A percentile compares a stretch with the other conserved stretches of the same genome.
phyloP scores from a whole-genome alignment of 2,113 vertebrate species.

The Colistium nudipinnis region DNA sequence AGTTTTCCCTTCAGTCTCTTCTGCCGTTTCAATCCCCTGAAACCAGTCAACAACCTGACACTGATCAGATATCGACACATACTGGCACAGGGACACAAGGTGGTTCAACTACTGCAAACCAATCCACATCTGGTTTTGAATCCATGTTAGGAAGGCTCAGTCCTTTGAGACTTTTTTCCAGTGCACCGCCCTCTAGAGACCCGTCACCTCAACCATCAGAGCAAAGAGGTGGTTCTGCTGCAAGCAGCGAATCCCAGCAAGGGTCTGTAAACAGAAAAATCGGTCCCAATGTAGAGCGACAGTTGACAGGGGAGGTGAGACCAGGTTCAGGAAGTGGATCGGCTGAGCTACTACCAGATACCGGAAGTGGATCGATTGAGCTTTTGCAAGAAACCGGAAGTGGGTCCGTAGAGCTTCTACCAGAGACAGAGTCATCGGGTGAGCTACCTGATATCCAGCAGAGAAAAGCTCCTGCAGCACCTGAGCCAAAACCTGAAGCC shows the following conservation, averaged over 20 bases:
- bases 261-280: constrained; percentile 32
- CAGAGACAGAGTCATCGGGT: constrained; percentile 81
- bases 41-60: constrained; percentile 49
- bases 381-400: constrained; percentile 61
- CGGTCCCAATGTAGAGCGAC: constrained; percentile 49
- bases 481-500: constrained; percentile 69
- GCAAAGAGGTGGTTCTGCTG: constrained; percentile 55
- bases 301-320: constrained; percentile 58
- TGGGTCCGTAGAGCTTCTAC: constrained; percentile 78
- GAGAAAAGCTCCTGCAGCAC: constrained; percentile 45
- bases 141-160: constrained; percentile 87
- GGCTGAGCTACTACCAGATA: constrained; percentile 68
- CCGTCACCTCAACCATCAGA: constrained; percentile 66
- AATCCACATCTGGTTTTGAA: constrained; percentile 82
- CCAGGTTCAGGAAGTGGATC: constrained; percentile 72
- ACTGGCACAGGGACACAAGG: constrained; percentile 38
- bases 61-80: constrained; percentile 20
- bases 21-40: constrained; percentile 75
- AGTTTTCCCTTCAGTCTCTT: constrained; percentile 78
- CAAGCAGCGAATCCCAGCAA: constrained; percentile 53
- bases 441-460: constrained; percentile 77
- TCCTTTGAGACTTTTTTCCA: constrained; percentile 83
- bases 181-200: constrained; percentile 67
- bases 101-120: constrained; percentile 35
- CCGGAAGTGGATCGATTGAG: constrained; percentile 71